phyloP scores from a whole-genome alignment of 2,113 vertebrate genomes.

The Platichthys flesus region DNA sequence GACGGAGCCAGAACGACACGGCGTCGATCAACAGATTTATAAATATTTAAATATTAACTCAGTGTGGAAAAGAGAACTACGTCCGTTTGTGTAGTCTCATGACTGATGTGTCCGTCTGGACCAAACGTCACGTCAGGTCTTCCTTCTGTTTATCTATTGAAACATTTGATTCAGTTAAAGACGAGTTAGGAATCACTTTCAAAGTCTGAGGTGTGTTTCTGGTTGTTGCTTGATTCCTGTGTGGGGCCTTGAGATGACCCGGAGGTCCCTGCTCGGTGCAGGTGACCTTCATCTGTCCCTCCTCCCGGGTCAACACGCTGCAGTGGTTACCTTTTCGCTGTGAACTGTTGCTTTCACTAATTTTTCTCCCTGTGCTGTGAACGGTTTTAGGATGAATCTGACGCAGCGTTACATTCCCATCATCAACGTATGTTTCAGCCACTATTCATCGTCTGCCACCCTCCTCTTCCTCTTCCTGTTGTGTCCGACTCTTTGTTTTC shows the following conservation, averaged over 20 bases:
- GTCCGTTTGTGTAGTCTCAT: too few species aligned
- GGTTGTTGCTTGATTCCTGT: background rate
- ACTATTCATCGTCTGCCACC: background rate
- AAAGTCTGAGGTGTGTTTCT: background rate
- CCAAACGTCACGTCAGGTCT: background rate
- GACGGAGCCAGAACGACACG: background rate
- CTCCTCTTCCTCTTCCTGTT: background rate
- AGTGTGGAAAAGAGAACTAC: background rate
- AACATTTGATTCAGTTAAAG: background rate
- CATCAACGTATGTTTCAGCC: background rate
- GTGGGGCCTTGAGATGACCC: constrained; percentile 6
- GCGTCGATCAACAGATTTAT: too few species aligned
- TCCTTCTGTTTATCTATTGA: background rate
- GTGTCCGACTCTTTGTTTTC: constrained; percentile 23
- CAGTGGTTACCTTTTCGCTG: constrained; percentile 6
- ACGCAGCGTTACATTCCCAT: constrained; percentile 1
- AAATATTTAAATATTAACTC: background rate
- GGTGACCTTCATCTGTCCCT: constrained; percentile 15
- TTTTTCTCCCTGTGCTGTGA: background rate
- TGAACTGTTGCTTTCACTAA: background rate
- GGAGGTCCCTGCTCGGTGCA: background rate
- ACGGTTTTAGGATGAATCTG: background rate
- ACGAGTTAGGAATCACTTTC: background rate
- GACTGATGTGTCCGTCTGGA: background rate
- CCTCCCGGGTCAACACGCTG: background rate